phyloP scores from a whole-genome alignment of 2,113 vertebrate species.

The Montifringilla adamsi region DNA sequence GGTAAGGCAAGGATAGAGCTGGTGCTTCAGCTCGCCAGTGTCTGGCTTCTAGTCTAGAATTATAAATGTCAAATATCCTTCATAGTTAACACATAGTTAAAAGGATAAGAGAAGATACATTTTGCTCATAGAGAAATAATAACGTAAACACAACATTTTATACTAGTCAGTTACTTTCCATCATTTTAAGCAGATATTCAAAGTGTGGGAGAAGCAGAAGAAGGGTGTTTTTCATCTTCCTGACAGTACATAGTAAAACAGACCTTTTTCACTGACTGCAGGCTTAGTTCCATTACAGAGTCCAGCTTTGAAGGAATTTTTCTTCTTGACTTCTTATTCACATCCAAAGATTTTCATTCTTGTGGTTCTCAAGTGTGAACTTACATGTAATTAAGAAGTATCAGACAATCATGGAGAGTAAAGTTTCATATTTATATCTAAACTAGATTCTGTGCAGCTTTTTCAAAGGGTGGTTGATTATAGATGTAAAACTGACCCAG shows the following conservation, averaged over 20 bases:
- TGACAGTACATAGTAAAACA: background rate
- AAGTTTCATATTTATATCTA: background rate
- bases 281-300: background rate
- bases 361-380: background rate
- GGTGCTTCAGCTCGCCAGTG: accelerated
- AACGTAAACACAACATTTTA: background rate
- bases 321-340: background rate
- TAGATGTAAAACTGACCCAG: background rate
- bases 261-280: background rate
- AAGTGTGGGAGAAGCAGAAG: background rate
- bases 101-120: background rate
- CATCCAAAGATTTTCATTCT: background rate
- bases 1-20: background rate
- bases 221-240: background rate
- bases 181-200: background rate
- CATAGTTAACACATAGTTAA: background rate
- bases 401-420: background rate
- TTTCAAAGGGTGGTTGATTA: background rate
- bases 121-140: background rate
- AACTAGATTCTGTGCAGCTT: background rate
- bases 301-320: background rate
- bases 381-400: background rate
- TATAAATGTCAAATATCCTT: background rate
- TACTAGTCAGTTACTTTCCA: background rate
- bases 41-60: background rate